Conservation (phyloP, 2,888 invertebrate genomes). For the Laothoe populi region DNA sequence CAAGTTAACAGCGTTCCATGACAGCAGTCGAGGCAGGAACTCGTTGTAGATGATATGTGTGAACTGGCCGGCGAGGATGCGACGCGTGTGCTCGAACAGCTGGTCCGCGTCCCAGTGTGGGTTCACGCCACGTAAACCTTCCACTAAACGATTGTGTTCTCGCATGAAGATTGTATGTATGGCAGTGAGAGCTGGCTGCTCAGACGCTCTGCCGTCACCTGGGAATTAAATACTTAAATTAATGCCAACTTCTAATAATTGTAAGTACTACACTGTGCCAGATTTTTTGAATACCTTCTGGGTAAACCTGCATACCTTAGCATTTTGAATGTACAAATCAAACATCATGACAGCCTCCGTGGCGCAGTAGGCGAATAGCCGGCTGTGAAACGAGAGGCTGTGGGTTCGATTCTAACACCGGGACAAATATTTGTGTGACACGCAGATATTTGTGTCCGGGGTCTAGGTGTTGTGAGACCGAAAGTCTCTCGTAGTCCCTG, state of each 20-base stretch:
- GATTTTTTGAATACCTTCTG: too few relatives aligned
- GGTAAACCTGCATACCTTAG: too few relatives aligned
- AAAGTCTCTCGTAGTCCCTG: too few relatives aligned
- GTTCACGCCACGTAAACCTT: conserved; percentile 91
- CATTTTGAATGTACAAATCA: too few relatives aligned
- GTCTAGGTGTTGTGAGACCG: too few relatives aligned
- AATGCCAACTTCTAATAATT: neutral
- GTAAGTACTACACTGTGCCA: neutral
- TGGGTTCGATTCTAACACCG: too few relatives aligned
- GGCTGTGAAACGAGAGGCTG: too few relatives aligned
- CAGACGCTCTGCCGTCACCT: conserved; percentile 95
- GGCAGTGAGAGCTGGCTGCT: conserved; percentile 95
- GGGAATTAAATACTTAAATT: conserved; percentile 1
- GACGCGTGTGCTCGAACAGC: conserved; percentile 91
- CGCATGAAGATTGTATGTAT: conserved; percentile 95
- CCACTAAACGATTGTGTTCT: conserved; percentile 95
- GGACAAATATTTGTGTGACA: too few relatives aligned
- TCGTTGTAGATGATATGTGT: conserved; percentile 95
- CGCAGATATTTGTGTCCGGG: too few relatives aligned
- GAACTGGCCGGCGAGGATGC: conserved; percentile 90
- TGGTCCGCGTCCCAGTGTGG: conserved; percentile 95
- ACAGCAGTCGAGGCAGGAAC: conserved; percentile 95
- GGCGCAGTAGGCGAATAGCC: too few relatives aligned
- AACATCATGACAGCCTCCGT: too few relatives aligned
- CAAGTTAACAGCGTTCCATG: conserved; percentile 94